phyloP scores from a whole-genome alignment of 1,140 invertebrate species.

The Drosophila ohnishii region DNA sequence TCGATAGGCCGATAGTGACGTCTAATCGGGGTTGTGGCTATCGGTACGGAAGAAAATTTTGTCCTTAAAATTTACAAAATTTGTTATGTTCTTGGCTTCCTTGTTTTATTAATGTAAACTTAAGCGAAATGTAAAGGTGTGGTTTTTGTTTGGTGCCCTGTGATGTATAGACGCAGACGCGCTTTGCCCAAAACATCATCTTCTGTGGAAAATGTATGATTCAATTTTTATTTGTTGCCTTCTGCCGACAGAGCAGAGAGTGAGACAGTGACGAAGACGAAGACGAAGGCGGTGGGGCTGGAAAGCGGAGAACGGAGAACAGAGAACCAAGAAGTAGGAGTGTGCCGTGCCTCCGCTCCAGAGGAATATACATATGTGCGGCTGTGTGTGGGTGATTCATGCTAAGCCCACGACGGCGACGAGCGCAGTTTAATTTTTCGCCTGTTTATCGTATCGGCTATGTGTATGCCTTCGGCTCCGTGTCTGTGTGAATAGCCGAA shows the following conservation, averaged over 20 bases:
- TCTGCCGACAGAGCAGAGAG: slow-evolving; percentile 2
- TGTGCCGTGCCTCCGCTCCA: slow-evolving; percentile 1
- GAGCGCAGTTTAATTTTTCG: slow-evolving; percentile 10
- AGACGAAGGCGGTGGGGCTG: not conserved
- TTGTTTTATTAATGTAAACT: not conserved
- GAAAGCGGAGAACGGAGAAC: not conserved
- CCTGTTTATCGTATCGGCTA: slow-evolving; percentile 6
- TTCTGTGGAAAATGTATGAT: slow-evolving; percentile 23
- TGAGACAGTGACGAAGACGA: not conserved
- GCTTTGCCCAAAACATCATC: slow-evolving; percentile 9
- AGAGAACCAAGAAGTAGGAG: slow-evolving; percentile 10
- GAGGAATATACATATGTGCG: slow-evolving; percentile 13
- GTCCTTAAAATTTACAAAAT: slow-evolving; percentile 8
- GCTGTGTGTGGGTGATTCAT: slow-evolving; percentile 12
- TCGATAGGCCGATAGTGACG: too few relatives aligned
- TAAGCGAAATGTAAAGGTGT: not conserved
- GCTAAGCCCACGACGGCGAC: slow-evolving; percentile 11
- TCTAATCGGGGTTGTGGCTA: slow-evolving; percentile 4
- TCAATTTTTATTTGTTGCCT: slow-evolving; percentile 23
- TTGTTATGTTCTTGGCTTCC: slow-evolving; percentile 9
- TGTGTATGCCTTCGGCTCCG: slow-evolving; percentile 8
- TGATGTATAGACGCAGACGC: not conserved
- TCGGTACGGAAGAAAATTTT: slow-evolving; percentile 32
- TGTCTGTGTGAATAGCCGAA: slow-evolving; percentile 20
- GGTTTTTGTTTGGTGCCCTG: not conserved